These are phyloP conservation scores for Lucilia sericata DNA, from an alignment of 1,140 invertebrate genomes.

Conservation along the genomic window DNA sequence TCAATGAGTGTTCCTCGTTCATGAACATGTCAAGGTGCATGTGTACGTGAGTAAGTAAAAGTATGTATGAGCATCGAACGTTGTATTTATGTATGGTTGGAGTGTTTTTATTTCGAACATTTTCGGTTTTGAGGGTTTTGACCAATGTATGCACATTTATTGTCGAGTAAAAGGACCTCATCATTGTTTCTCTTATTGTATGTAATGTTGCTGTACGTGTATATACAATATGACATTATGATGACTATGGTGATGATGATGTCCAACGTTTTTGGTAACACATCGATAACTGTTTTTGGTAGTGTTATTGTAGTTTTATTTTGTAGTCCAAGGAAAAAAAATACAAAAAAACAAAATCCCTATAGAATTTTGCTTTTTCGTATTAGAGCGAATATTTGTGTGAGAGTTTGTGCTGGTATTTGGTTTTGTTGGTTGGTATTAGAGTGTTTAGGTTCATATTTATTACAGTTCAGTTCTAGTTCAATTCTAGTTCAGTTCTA, in stretches of 20 bases:
- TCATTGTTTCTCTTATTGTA: not conserved
- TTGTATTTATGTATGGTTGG: not conserved
- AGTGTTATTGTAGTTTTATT: not conserved
- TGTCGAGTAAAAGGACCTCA: no score
- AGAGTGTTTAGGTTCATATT: no score
- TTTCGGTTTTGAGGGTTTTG: not conserved
- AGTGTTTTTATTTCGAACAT: not conserved
- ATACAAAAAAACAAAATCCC: not conserved
- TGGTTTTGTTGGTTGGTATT: no score
- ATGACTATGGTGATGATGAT: constrained; percentile 14
- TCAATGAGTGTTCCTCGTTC: not conserved
- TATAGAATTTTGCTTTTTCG: not conserved
- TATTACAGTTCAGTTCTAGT: no score
- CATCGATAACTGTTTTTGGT: constrained; percentile 29
- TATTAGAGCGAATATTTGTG: no score
- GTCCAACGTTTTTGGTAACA: constrained; percentile 42
- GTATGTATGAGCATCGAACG: not conserved
- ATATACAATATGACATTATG: constrained; percentile 39
- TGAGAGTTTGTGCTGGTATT: no score
- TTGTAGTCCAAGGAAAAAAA: not conserved
- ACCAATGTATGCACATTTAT: not conserved
- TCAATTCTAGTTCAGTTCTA: no score
- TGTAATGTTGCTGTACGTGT: not conserved
- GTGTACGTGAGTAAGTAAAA: not conserved
- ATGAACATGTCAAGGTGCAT: not conserved